Conservation (phyloP, 2,888 invertebrate species). For the Erebia aethiops region DNA sequence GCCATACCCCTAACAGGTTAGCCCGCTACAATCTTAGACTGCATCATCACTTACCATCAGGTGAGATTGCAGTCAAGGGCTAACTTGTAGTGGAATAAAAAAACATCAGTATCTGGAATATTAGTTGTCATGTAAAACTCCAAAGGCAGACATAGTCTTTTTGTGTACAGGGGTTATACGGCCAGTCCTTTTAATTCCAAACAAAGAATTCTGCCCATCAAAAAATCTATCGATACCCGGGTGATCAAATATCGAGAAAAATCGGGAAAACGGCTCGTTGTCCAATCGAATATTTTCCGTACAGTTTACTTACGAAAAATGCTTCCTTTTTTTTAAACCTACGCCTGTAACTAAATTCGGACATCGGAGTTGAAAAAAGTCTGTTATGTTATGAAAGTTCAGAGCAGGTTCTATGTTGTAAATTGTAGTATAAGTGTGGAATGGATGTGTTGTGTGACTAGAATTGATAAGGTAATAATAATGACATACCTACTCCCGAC, state of each 20-base stretch:
- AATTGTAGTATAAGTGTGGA: background rate
- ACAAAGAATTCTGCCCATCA: constrained; percentile 3
- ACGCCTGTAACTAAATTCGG: background rate
- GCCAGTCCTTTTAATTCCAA: background rate
- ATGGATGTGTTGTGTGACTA: too few species aligned
- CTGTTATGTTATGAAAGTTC: background rate
- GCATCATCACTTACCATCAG: background rate
- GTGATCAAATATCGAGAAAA: background rate
- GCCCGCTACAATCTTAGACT: background rate
- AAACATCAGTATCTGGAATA: background rate
- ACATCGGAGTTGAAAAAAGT: background rate
- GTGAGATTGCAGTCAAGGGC: background rate
- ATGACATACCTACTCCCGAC: too few species aligned
- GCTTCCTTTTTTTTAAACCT: background rate
- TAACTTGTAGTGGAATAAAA: background rate
- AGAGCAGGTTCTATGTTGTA: background rate
- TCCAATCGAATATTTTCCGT: constrained; percentile 1
- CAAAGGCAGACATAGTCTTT: background rate
- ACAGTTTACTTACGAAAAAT: background rate
- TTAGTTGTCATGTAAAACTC: background rate
- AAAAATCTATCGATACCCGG: background rate
- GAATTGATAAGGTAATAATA: too few species aligned
- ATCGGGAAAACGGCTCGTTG: background rate
- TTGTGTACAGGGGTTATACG: background rate
- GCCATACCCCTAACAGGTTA: background rate